Conservation (phyloP, 2,797 vertebrate species). For the Vespertilio murinus region DNA sequence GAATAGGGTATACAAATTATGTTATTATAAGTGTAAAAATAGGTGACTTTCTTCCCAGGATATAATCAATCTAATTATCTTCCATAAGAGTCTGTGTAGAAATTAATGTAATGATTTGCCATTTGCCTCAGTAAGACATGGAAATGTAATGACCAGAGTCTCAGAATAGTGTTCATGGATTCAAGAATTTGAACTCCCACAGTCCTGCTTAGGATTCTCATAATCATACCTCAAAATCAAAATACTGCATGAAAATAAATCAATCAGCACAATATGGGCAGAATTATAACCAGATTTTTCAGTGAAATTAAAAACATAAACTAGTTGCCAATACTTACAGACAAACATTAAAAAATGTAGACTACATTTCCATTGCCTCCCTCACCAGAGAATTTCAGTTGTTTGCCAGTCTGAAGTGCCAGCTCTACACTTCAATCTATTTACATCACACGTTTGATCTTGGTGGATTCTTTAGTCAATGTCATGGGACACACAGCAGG, state of each 20-base stretch:
- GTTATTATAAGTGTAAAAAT: background rate
- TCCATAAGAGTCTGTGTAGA: background rate
- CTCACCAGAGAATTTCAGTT: background rate
- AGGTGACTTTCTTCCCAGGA: background rate
- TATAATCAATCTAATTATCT: background rate
- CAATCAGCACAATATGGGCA: background rate
- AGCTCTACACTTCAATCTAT: background rate
- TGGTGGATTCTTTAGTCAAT: background rate
- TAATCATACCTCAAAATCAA: background rate
- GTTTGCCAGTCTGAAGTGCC: background rate
- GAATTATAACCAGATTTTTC: background rate
- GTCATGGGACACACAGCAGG: background rate
- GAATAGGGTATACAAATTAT: background rate
- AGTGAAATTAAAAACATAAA: conserved; percentile 9
- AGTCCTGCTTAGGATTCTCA: background rate
- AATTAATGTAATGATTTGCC: background rate
- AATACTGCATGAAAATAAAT: background rate
- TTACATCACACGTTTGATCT: background rate
- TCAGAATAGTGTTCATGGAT: background rate
- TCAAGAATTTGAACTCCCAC: background rate
- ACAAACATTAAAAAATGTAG: background rate
- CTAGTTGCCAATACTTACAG: background rate
- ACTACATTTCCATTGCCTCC: background rate
- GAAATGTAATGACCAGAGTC: background rate
- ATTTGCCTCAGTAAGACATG: background rate